Base-by-base conservation (phyloP, 2,888 invertebrate genomes). In the Lepidochitona cinerea region DNA sequence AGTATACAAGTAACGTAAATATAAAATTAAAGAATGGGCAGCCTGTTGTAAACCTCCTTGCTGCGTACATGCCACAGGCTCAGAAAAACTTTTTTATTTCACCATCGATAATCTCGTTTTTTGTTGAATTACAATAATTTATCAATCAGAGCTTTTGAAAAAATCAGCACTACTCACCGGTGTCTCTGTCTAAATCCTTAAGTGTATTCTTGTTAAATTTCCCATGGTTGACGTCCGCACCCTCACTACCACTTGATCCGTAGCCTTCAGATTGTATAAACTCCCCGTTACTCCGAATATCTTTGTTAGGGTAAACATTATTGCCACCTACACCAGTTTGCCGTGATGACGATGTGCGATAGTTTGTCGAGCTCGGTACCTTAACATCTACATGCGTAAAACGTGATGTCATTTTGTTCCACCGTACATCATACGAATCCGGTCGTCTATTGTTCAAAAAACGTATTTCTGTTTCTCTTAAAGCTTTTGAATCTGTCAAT, bases 401-500 rank as follows among this genome's bases (percentile, higher is more conserved):
- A 4, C 59, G 18, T 1, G 59, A 59, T 18, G 59, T 2, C 23
- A 59, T 4, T 29, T 29, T 23, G 59, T 59, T 59, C 59, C 59
- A 59, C 26, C 59, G 59, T 1, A 59, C 29, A 32, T 59, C 59
- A 9, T 59, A 59, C 32, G 59, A 1, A 26, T 59, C 59, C 1
- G 59, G 59, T 2, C 59, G 59, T 23, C 32, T 59, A 69, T 85
- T 82, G 71, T 87, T 87, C 26, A 87, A 74, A 75, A 87, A 87
- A 65, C 83, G 77, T 37, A 87, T 83, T 68, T 87, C 84, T 0
- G 87, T 86, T 74, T 87, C 85, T 37, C 85, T 75, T 37, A 86
- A 78, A 54, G 85, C 85, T 6, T 83, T 72, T 23, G 85, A 83
- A 76, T 85, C 83, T 35, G 85, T 86, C 35, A 84, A 70, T 3